Conservation (phyloP, 2,113 vertebrate genomes). For the Hippocampus mohnikei region DNA sequence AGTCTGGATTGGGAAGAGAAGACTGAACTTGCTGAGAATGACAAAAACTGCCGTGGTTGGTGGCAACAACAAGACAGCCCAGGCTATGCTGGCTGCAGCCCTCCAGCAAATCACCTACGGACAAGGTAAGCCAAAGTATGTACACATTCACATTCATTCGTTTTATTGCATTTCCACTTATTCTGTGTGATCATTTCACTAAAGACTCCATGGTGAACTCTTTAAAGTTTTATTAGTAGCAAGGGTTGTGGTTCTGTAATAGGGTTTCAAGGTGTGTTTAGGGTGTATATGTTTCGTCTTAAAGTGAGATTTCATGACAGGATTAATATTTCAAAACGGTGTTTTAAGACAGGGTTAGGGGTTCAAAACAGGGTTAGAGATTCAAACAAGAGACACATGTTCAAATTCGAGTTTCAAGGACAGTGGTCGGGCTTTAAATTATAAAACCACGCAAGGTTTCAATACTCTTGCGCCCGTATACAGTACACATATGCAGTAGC, state of each 20-base stretch:
- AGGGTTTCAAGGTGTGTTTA: no score
- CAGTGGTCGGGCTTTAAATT: no score
- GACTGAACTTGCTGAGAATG: slow-evolving; percentile 75
- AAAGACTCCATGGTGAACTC: background rate
- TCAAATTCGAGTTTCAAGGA: background rate
- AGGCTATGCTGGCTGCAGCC: slow-evolving; percentile 78
- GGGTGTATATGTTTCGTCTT: no score
- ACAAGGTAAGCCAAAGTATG: background rate
- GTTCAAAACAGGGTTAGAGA: no score
- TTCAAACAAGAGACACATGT: background rate
- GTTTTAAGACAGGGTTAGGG: background rate
- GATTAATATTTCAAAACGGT: no score
- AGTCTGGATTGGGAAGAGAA: slow-evolving; percentile 83
- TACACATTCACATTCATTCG: background rate
- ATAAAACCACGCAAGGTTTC: background rate
- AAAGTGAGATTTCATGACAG: no score
- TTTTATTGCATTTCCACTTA: background rate
- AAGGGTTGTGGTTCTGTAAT: no score
- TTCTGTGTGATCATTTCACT: background rate
- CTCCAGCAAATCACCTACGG: slow-evolving; percentile 89
- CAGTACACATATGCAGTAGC: slow-evolving; percentile 14
- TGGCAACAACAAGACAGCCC: slow-evolving; percentile 85
- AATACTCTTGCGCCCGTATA: slow-evolving; percentile 11
- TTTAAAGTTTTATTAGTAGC: no score
- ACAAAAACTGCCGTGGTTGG: slow-evolving; percentile 77